Conservation (phyloP, 1,140 invertebrate genomes). For the Drosophila virilis region DNA sequence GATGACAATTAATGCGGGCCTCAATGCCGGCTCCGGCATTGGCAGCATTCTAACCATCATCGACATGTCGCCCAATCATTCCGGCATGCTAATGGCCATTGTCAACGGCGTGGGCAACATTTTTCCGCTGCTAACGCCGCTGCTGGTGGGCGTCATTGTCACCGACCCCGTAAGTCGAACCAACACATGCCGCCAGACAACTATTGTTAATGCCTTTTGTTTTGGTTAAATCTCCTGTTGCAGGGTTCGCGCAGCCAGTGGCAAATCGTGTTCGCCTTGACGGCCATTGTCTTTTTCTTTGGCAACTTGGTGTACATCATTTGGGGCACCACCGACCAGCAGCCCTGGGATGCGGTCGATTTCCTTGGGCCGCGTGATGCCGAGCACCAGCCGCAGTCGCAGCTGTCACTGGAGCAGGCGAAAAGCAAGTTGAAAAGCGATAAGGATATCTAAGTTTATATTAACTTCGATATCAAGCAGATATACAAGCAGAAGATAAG, state of each 20-base stretch:
- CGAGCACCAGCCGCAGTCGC: conserved; percentile 14
- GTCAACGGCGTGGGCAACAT: conserved; percentile 90
- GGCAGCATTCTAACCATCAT: conserved; percentile 89
- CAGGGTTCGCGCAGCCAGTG: conserved; percentile 87
- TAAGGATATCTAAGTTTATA: not conserved
- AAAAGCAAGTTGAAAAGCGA: not conserved
- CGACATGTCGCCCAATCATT: conserved; percentile 91
- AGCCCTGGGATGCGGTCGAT: conserved; percentile 87
- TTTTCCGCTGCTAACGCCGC: conserved; percentile 89
- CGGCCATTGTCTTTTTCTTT: conserved; percentile 88
- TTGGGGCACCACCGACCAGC: conserved; percentile 87
- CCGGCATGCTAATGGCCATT: conserved; percentile 88
- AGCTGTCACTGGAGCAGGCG: not conserved
- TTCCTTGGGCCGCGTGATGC: conserved; percentile 45
- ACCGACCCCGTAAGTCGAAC: conserved; percentile 86
- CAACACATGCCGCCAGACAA: too few species aligned
- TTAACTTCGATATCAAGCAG: too few species aligned
- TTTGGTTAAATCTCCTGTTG: conserved; percentile 11
- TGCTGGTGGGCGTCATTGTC: conserved; percentile 87
- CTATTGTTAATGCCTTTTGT: not conserved
- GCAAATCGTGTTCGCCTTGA: conserved; percentile 90
- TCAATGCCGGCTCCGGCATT: conserved; percentile 90
- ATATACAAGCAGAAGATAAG: conserved; percentile 4
- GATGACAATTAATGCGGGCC: conserved; percentile 89
- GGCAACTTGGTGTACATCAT: conserved; percentile 89